These are phyloP conservation scores for Pyrrhia umbra DNA, from an alignment of 2,888 invertebrate genomes.

Conservation along the genomic window DNA sequence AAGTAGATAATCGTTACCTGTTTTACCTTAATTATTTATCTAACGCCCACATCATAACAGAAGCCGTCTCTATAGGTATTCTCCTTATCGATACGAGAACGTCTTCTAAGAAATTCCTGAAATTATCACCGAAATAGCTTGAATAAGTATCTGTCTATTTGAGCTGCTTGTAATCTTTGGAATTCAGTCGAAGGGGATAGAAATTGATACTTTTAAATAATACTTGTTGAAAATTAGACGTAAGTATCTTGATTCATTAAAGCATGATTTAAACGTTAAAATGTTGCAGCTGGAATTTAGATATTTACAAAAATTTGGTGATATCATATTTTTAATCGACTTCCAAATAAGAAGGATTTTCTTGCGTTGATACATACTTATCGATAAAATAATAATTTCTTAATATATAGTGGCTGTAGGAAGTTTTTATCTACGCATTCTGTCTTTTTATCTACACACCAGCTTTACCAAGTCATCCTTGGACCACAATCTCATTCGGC, in stretches of 20 bases:
- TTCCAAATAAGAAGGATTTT: too few species aligned
- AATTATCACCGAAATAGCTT: constrained; percentile 55
- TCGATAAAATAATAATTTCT: too few species aligned
- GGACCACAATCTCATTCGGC: constrained; percentile 12
- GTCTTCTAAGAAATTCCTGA: constrained; percentile 57
- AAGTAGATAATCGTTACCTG: too few species aligned
- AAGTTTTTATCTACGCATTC: too few species aligned
- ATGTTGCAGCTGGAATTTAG: not conserved
- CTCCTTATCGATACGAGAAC: constrained; percentile 43
- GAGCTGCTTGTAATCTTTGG: constrained; percentile 52
- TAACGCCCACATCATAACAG: constrained; percentile 1
- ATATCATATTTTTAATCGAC: not conserved
- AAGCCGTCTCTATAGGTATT: constrained; percentile 22
- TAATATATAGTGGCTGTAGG: too few species aligned
- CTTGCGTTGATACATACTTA: too few species aligned
- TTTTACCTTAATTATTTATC: not conserved
- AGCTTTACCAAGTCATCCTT: constrained; percentile 12
- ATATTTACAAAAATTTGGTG: not conserved
- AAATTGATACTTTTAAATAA: constrained; percentile 43
- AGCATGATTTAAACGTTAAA: constrained; percentile 1
- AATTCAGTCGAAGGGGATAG: constrained; percentile 39
- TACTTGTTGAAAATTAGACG: constrained; percentile 8
- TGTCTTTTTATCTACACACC: not conserved
- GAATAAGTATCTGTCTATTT: constrained; percentile 51
- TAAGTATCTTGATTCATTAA: not conserved